Base-by-base conservation (phyloP, 64 coral and sea anemone genomes). In the Hydrozoanthus tunicans region DNA sequence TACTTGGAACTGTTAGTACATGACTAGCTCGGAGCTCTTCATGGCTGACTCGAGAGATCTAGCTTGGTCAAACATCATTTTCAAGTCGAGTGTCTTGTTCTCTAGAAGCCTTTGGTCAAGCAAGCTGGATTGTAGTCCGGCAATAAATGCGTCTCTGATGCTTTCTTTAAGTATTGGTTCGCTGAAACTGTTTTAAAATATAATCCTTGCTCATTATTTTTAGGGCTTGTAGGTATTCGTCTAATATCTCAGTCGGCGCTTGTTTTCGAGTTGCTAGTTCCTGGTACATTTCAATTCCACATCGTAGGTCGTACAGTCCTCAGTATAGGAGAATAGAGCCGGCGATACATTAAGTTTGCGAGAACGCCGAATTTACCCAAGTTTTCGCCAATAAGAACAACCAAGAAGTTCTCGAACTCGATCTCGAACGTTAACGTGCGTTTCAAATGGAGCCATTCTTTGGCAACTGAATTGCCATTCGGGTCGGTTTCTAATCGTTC, bases 391-490 rank as follows among this genome's bases (percentile, higher is more conserved):
- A 70, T n/a, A 6, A 89, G 64, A 14, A 73, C 64, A 12, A 13
- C 20, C 1, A 89, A 25, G 51, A 90, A 90, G 23, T 77, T 77
- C 59, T 72, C 71, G 73, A 20, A 20, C 20, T 20, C 20, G 20
- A 20, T 20, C 20, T 20, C 20, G 20, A 20, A 20, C 20, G 20
- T 20, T 20, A 90, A 90, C 9, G 86, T 90, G 58, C 86, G 67
- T 27, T 77, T 90, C 86, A 70, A 90, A 59, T 89, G 86, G 25
- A 90, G 86, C 86, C 86, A 90, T 90, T 71, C 86, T 77, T 90
- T 90, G 10, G 67, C 14, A 59, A 73, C 53, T 9, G 12, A 53
- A 77, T 43, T 90, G 67, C 67, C 59, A 59, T 77, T 90, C 5
- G 86, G 72, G 53, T 74, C 71, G 13, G 86, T 75, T 59, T 90